A percentile compares a stretch with the other conserved stretches of the same genome.
Conservation (phyloP, 2,113 vertebrate species). For the Potamarius usumacintae region DNA sequence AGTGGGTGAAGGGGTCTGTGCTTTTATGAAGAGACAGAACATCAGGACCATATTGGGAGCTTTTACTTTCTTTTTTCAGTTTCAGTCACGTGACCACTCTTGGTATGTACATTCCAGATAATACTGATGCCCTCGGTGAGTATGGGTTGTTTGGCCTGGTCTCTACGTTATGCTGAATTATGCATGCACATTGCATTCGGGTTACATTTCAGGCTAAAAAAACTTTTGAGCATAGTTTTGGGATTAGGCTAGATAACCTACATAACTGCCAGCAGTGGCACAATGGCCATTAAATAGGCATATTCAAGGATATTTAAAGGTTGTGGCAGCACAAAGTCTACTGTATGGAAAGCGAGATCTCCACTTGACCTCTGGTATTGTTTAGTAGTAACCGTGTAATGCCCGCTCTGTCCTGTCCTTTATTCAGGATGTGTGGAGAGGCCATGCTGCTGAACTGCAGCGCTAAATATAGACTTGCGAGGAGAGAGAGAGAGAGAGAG, state of each 20-base stretch:
- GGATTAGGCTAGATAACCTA: background rate
- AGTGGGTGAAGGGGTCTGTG: background rate
- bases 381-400: background rate
- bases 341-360: no score
- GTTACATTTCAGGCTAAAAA: background rate
- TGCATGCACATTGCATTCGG: background rate
- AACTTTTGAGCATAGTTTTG: background rate
- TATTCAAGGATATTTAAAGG: background rate
- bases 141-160: background rate
- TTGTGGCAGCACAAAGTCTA: background rate
- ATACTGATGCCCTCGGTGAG: background rate
- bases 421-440: background rate
- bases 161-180: background rate
- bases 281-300: background rate
- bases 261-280: background rate
- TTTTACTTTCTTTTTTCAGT: conserved; percentile 33
- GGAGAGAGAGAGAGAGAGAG: background rate
- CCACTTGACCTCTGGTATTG: background rate
- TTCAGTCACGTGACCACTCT: background rate
- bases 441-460: background rate
- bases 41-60: conserved; percentile 28
- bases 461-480: conserved; percentile 13
- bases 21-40: background rate
- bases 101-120: background rate
- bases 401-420: background rate